phyloP scores from a whole-genome alignment of 2,113 vertebrate species.

The Anhinga anhinga region DNA sequence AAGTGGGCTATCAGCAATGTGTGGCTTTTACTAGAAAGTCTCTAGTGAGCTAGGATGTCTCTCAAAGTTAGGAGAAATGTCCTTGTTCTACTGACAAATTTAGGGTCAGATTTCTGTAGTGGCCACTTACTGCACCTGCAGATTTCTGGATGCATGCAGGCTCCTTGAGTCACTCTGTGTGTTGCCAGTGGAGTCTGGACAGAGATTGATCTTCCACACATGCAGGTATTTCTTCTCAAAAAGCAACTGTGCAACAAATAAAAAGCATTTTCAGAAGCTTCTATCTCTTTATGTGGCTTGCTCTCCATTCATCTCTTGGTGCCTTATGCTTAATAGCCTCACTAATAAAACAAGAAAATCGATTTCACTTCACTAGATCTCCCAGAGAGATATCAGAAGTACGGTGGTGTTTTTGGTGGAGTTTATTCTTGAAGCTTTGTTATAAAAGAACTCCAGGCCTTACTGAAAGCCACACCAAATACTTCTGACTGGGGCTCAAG shows the following conservation, averaged over 20 bases:
- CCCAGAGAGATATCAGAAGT: slow-evolving; percentile 43
- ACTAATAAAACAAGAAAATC: slow-evolving; percentile 72
- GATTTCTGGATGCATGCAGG: not conserved
- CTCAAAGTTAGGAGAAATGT: not conserved
- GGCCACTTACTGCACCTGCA: not conserved
- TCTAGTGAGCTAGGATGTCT: not conserved
- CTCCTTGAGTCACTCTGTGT: not conserved
- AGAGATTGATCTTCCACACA: not conserved
- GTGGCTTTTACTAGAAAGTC: not conserved
- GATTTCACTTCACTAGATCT: slow-evolving; percentile 70
- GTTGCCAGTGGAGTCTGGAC: not conserved
- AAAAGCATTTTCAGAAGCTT: slow-evolving; percentile 15
- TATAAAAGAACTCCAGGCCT: slow-evolving; percentile 5
- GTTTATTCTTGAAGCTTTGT: slow-evolving; percentile 49
- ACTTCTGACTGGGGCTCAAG: not conserved
- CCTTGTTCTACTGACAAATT: not conserved
- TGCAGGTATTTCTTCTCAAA: not conserved
- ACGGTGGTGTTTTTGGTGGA: not conserved
- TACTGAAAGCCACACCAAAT: not conserved
- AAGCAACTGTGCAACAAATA: not conserved
- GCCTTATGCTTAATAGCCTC: slow-evolving; percentile 66
- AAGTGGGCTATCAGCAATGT: not conserved
- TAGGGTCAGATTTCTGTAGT: not conserved
- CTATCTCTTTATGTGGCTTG: slow-evolving; percentile 37
- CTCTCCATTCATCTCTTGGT: slow-evolving; percentile 52